phyloP scores from a whole-genome alignment of 2,797 vertebrate species.

The Danio choprae region DNA sequence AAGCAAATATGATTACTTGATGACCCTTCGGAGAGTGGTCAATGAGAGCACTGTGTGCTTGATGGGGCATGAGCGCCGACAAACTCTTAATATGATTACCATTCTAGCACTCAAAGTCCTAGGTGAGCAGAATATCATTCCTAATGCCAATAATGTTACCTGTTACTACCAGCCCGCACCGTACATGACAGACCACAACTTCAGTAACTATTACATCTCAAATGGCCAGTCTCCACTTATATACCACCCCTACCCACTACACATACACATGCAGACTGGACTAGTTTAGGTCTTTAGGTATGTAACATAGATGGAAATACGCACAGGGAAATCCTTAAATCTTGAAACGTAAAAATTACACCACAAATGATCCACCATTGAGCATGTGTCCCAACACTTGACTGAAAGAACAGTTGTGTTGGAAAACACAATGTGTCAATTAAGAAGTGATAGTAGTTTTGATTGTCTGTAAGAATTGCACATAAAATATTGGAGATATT shows the following conservation, averaged over 20 bases:
- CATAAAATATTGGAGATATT: constrained; percentile 41
- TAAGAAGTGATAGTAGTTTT: constrained; percentile 33
- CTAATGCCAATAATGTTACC: constrained; percentile 89
- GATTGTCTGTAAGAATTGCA: constrained; percentile 35
- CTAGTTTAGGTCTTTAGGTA: constrained; percentile 75
- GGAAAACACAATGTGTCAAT: constrained; percentile 14
- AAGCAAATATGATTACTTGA: constrained; percentile 98
- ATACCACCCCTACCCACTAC: constrained; percentile 88
- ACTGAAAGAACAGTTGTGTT: constrained; percentile 23
- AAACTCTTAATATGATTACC: constrained; percentile 96
- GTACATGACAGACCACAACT: constrained; percentile 88
- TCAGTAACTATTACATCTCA: constrained; percentile 89
- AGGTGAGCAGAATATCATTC: constrained; percentile 94
- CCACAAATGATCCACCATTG: constrained; percentile 37
- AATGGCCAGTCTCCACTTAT: constrained; percentile 85
- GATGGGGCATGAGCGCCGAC: constrained; percentile 91
- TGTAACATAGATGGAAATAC: neutral
- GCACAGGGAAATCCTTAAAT: constrained; percentile 26
- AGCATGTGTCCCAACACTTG: constrained; percentile 51
- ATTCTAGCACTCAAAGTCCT: constrained; percentile 93
- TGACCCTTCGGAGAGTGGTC: constrained; percentile 91
- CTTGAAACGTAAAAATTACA: constrained; percentile 52
- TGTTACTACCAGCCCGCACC: constrained; percentile 97
- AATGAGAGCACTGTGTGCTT: constrained; percentile 96
- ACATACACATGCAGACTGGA: constrained; percentile 84